Conservation (phyloP, 2,797 vertebrate genomes). For the Sternarchorhynchus goeldii region DNA sequence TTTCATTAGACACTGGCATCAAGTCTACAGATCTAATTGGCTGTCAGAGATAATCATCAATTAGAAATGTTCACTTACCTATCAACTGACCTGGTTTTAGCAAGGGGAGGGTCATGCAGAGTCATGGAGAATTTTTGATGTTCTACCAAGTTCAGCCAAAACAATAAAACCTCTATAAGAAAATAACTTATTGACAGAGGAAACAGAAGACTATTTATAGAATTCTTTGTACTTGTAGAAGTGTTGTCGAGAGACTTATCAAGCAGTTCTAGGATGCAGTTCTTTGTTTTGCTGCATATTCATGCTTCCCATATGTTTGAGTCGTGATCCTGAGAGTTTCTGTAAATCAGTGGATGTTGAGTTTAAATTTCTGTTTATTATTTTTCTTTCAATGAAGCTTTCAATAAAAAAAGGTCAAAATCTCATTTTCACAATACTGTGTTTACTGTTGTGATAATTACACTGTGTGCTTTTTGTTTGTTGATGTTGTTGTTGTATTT, state of each 20-base stretch:
- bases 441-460: constrained; percentile 32
- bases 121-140: constrained; percentile 18
- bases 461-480: background rate
- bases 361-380: constrained; percentile 91
- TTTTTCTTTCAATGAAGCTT: constrained; percentile 95
- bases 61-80: constrained; percentile 23
- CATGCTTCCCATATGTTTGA: constrained; percentile 78
- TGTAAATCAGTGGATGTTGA: constrained; percentile 99
- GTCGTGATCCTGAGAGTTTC: constrained; percentile 85
- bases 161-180: constrained; percentile 69
- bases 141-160: constrained; percentile 55
- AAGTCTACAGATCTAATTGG: constrained; percentile 44
- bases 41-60: constrained; percentile 40
- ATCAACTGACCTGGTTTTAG: constrained; percentile 51
- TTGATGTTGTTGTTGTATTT: too few species aligned
- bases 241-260: constrained; percentile 77
- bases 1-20: constrained; percentile 17
- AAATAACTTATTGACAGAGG: constrained; percentile 70
- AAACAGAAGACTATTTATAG: constrained; percentile 78
- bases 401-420: constrained; percentile 86
- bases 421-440: constrained; percentile 26
- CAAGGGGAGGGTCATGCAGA: constrained; percentile 52
- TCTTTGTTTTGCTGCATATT: constrained; percentile 73
- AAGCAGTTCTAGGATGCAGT: constrained; percentile 75
- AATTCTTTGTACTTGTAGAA: constrained; percentile 75